Evolutionary conservation across 2,113 vertebrate species (phyloP), one percentile per base, ranked within the genome.

Genomic region (Trichomycterus rosablanca): DNA sequence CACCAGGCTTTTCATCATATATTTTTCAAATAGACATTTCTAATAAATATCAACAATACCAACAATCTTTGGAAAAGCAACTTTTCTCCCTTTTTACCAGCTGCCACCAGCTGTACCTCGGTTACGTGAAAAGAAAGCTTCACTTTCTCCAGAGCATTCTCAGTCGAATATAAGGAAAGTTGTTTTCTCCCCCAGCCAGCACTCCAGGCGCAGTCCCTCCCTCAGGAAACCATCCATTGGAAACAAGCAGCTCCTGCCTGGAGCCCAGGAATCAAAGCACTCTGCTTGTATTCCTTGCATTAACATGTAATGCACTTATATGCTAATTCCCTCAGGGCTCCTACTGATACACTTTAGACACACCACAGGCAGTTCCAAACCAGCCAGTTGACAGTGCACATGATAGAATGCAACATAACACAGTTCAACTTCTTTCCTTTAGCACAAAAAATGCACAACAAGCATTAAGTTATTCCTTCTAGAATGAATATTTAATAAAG

Each of bases 361-460:
- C 78, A 74, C 82, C 72, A 14, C 77, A 83, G 83, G 78, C 78
- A 76, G 81, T 83, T 86, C 80, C 80, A 81, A 76, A 69, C 63
- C 74, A 81, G 59, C 63, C 74, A 81, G 59, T 43, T 76, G 54
- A 57, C 22, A 69, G 56, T 37, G 51, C 23, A 39, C 35, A 44
- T 61, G 24, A 14, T 22, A 19, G 59, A 46, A 30, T 43, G 11
- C 15, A 20, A n/a, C 24, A 20, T 30, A 16, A 16, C 9, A 7
- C 9, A 10, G 40, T 43, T n/a, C n/a, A n/a, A n/a, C n/a, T n/a
- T n/a, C n/a, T n/a, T n/a, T n/a, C n/a, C n/a, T n/a, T n/a, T n/a
- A n/a, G n/a, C n/a, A n/a, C n/a, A n/a, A n/a, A n/a, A n/a, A n/a
- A n/a, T n/a, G n/a, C n/a, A n/a, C n/a, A n/a, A n/a, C n/a, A n/a